A percentile compares a stretch with the other conserved stretches of the same genome.
Evolutionary conservation across 2,888 invertebrate species (phyloP).

Genomic region (Silvanus unidentatus): DNA sequence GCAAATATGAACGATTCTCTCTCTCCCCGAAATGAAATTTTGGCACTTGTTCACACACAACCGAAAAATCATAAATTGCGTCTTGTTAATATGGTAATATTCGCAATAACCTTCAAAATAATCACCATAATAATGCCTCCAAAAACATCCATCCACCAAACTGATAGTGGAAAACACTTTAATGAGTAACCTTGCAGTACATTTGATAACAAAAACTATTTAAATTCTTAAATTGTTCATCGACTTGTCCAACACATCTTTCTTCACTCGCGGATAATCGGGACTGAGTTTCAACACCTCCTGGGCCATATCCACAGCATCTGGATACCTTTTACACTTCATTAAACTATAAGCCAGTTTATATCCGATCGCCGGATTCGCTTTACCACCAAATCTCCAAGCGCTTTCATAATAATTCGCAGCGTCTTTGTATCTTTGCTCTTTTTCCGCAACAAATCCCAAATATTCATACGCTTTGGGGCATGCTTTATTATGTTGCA

Average conservation of each 20-base stretch:
- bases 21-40: too few species aligned
- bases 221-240: conserved; percentile 68
- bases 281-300: conserved; percentile 75
- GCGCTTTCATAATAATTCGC: conserved; percentile 77
- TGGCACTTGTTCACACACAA: too few species aligned
- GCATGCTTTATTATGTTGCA: conserved; percentile 82
- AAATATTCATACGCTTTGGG: conserved; percentile 84
- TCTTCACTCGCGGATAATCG: conserved; percentile 84
- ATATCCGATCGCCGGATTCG: conserved; percentile 82
- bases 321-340: conserved; percentile 82
- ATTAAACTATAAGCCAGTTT: conserved; percentile 88
- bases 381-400: conserved; percentile 77
- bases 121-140: too few species aligned
- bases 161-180: background rate
- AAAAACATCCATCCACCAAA: too few species aligned
- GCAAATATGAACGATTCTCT: too few species aligned
- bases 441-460: conserved; percentile 85
- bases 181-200: background rate
- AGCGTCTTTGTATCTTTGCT: conserved; percentile 83
- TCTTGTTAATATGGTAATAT: too few species aligned
- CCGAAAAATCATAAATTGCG: too few species aligned
- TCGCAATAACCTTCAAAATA: too few species aligned
- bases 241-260: conserved; percentile 90
- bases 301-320: conserved; percentile 87
- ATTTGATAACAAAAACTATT: conserved; percentile 13